Base-by-base conservation (phyloP, 1,140 invertebrate species). In the Arion vulgaris region DNA sequence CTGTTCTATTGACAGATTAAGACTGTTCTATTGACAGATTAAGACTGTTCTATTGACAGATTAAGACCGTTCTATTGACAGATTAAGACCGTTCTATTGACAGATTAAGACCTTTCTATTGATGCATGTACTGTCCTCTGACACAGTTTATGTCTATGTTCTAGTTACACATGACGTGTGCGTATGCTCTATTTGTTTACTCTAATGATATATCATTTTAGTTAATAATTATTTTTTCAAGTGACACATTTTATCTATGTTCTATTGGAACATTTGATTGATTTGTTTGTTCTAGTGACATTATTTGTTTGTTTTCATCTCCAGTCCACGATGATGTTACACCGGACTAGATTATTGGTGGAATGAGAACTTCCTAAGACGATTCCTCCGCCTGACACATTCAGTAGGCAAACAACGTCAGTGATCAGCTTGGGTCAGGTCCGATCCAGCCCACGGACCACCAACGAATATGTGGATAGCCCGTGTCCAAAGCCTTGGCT, bases 381-480 rank as follows among this genome's bases (percentile, higher is more conserved):
- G 34, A 79, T 87, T 51, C 85, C 86, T 66, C 85, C 79, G 68
- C 86, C 87, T 0, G 83, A 85, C 77, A 66, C 79, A 49, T 45
- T 75, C 45, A 41, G 45, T 36, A 51, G 41, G 62, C 68, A 53
- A n/a, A 82, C 41, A 32, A 39, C 66, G 57, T 32, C 75, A 28
- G 83, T 90, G 23, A 88, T 90, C 53, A 89, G 87, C 15, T 80
- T 91, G 68, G 89, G 87, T 38, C 89, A 90, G 78, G 86, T 89
- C 38, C 81, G 89, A 38, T 85, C 87, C 34, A 85, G 90, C 32
- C 91, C 91, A 15, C 83, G 90, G 53, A 82, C 86, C 34, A 86
- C 87, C 76, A 92, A 92, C 87, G 90, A 92, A 53, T 92, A 92
- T 86, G 90, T 92, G 81, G 91, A 92, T 77, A 89, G 87, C 51